Conservation (phyloP, 2,888 invertebrate species). For the Xanthia icteritia region DNA sequence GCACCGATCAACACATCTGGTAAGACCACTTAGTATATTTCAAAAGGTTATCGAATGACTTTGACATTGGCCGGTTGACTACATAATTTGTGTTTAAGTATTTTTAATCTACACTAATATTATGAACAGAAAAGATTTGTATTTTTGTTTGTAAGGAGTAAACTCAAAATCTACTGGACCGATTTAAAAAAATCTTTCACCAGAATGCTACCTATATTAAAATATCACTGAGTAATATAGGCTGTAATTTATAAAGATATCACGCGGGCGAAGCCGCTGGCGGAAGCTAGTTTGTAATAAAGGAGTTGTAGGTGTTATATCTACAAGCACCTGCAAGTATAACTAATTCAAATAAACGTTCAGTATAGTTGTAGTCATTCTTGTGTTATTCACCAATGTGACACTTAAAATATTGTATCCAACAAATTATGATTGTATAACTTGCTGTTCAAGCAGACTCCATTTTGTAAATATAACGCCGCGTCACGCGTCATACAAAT, state of each 20-base stretch:
- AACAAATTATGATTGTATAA: constrained; percentile 8
- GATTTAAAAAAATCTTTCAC: too few relatives aligned
- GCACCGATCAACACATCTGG: constrained; percentile 85
- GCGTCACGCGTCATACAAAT: not conserved
- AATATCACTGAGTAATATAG: too few relatives aligned
- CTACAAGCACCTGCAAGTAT: not conserved
- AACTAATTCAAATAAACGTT: too few relatives aligned
- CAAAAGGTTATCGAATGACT: constrained; percentile 64
- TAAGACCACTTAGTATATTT: constrained; percentile 69
- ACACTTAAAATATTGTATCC: not conserved
- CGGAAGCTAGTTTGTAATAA: not conserved
- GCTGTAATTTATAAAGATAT: too few relatives aligned
- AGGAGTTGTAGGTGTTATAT: not conserved
- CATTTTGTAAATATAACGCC: constrained; percentile 20
- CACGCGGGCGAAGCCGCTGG: too few relatives aligned
- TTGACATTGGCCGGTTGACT: constrained; percentile 60
- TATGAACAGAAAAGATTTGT: too few relatives aligned
- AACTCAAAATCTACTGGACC: too few relatives aligned
- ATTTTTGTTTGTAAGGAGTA: too few relatives aligned
- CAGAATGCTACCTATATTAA: too few relatives aligned
- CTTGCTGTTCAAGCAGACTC: not conserved
- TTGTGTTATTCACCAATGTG: not conserved
- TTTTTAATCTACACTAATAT: constrained; percentile 1
- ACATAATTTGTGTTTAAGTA: not conserved
- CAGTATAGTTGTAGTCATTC: too few relatives aligned